Base-by-base conservation (phyloP, 2,797 vertebrate species). In the Artibeus lituratus region DNA sequence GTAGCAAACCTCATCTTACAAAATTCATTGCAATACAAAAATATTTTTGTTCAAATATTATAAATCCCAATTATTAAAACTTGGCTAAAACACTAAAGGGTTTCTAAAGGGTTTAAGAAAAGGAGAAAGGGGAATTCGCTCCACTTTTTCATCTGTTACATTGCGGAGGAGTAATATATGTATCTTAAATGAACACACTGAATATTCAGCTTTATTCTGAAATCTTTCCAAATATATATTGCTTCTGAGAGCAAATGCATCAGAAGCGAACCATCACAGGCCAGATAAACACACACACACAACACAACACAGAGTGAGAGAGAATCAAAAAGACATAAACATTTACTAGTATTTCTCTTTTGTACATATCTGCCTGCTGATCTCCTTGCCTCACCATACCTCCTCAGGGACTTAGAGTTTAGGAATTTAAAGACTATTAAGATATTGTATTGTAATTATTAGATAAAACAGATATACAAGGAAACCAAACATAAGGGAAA, bases 121-220 rank as follows among this genome's bases (percentile, higher is more conserved):
- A n/a, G 12, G 7, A 89, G 44, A 78, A 82, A 73, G n/a, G 35
- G 22, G 32, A 72, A 87, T 53, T 73, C 24, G 47, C 70, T 85
- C 14, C 18, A 72, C 22, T 93, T 84, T 87, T 95, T 89, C 37
- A 92, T 62, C 24, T 51, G 70, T 72, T 37, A 21, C 73, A 26
- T 84, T 35, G 94, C 44, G 12, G 42, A 9, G 37, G 1, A 85
- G 29, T 8, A 62, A 81, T 42, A 24, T 24, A 29, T 35, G 39
- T 37, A 78, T 53, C 21, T 95, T 74, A 90, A 87, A 42, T 44
- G n/a, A 90, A 29, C 37, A 91, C 9, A 94, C 42, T 80, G 91
- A 84, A 70, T 53, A 74, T 65, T 85, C 10, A 5, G 44, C 69
- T 88, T 94, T 49, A 87, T 93, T 87, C 51, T 80, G 73, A 91